phyloP scores from a whole-genome alignment of 2,888 invertebrate genomes.

The Trissolcus japonicus region DNA sequence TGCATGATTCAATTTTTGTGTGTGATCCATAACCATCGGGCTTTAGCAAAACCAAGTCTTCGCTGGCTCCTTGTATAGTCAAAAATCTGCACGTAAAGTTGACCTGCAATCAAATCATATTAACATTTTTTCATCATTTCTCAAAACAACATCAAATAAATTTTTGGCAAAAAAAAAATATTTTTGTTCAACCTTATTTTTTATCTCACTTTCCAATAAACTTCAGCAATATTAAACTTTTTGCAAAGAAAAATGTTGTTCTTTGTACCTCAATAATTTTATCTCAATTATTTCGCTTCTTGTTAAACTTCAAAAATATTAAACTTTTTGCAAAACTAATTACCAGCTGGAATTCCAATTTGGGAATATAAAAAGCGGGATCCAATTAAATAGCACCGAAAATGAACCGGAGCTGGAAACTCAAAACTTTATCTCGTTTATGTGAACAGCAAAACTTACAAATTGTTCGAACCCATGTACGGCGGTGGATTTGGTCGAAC shows the following conservation, averaged over 20 bases:
- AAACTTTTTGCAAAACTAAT: too few species aligned
- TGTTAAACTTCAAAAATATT: too few species aligned
- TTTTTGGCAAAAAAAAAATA: background rate
- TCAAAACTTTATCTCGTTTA: background rate
- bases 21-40: slow-evolving; percentile 22
- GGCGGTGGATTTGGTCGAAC: slow-evolving; percentile 80
- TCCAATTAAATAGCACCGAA: slow-evolving; percentile 2
- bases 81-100: slow-evolving; percentile 77
- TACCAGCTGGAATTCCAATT: background rate
- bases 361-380: background rate
- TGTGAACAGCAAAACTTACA: slow-evolving; percentile 69
- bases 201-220: too few species aligned
- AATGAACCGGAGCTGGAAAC: background rate
- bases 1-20: slow-evolving; percentile 55
- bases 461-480: slow-evolving; percentile 78
- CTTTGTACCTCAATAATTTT: too few species aligned
- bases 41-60: slow-evolving; percentile 79
- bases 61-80: slow-evolving; percentile 78
- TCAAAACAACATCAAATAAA: background rate
- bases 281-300: background rate
- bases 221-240: too few species aligned
- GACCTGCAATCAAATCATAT: slow-evolving; percentile 60
- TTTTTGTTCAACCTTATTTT: too few species aligned
- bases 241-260: too few species aligned
- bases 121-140: background rate